Base-by-base conservation (phyloP, 2,797 vertebrate genomes). In the Molothrus ater region DNA sequence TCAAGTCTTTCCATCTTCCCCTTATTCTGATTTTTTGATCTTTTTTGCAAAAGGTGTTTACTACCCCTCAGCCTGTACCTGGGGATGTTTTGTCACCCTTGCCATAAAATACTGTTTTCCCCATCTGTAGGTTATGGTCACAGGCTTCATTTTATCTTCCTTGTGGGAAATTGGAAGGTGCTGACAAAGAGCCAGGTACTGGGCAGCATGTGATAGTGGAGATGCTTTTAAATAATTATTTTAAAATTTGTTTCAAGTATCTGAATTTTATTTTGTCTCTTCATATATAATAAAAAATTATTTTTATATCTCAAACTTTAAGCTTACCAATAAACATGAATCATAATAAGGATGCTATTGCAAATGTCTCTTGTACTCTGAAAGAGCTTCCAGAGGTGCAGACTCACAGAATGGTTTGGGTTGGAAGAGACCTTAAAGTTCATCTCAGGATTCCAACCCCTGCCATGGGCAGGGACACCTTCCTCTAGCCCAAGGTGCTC, bases 401-500 rank as follows among this genome's bases (percentile, higher is more conserved):
- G 42, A 66, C 24, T 40, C 40, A 28, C 8, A 19, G 42, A 42
- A 32, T 43, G 6, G 18, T 36, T 48, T 75, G 34, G 18, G 12
- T 32, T 47, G 22, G 56, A 48, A 15, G 7, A 10, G 11, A 17
- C 22, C 9, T 32, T 36, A 14, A 36, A 13, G 17, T 7, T 32
- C 47, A 32, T 36, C 8, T 13, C 0, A 0, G 11, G 13, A 2
- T 53, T 26, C 34, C 7, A 15, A 4, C 6, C 22, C 3, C 9
- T n/a, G 24, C 26, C 31, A 20, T 10, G 31, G 6, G 10, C 22
- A 81, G 63, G 31, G 26, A 28, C 26, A 69, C 13, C 19, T 78
- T 1, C 34, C 64, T 8, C 11, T 2, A 0, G 3, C 3, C 26
- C 34, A 54, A 15, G 11, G 0, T 31, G 61, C n/a, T 60, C 47